A percentile compares a stretch with the other conserved stretches of the same genome.
Conservation (phyloP, 2,113 vertebrate genomes). For the Pitta sordida region DNA sequence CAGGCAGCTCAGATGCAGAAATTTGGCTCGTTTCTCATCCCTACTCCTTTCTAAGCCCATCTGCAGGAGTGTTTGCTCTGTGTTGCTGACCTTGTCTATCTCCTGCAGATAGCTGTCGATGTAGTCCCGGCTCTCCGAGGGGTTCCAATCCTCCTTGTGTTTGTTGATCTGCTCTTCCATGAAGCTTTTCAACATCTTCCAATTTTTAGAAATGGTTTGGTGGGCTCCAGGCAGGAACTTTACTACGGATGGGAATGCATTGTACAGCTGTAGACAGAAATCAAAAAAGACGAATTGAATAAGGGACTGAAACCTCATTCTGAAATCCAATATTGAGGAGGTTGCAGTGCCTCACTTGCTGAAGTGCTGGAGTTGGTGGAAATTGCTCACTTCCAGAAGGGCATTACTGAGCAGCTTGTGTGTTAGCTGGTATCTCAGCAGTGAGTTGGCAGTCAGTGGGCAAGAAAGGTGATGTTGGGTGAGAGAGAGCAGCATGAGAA, state of each 20-base stretch:
- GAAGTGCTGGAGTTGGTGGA: neutral
- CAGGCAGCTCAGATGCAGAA: neutral
- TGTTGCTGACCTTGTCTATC: conserved; percentile 73
- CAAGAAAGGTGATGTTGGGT: neutral
- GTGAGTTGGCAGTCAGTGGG: too few relatives aligned
- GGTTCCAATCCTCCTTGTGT: conserved; percentile 71
- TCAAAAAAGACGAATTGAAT: neutral
- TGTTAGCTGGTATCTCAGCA: accelerated
- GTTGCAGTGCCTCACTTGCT: neutral
- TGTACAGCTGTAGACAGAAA: too few relatives aligned
- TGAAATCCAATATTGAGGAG: neutral
- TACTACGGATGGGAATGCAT: conserved; percentile 68
- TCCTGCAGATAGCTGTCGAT: conserved; percentile 82
- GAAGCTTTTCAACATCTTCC: too few relatives aligned
- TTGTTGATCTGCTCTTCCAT: too few relatives aligned
- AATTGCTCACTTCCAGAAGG: neutral
- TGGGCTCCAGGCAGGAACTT: conserved; percentile 76
- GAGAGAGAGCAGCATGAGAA: neutral
- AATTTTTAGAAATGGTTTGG: too few relatives aligned
- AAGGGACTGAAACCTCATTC: neutral
- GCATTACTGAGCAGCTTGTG: accelerated
- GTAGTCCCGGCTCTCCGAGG: conserved; percentile 75
- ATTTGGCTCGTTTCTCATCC: accelerated
- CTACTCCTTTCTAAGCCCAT: neutral
- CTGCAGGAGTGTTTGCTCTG: neutral